Evolutionary conservation across 2,113 vertebrate genomes (phyloP).

Genomic region (Phylloscopus whistleri): DNA sequence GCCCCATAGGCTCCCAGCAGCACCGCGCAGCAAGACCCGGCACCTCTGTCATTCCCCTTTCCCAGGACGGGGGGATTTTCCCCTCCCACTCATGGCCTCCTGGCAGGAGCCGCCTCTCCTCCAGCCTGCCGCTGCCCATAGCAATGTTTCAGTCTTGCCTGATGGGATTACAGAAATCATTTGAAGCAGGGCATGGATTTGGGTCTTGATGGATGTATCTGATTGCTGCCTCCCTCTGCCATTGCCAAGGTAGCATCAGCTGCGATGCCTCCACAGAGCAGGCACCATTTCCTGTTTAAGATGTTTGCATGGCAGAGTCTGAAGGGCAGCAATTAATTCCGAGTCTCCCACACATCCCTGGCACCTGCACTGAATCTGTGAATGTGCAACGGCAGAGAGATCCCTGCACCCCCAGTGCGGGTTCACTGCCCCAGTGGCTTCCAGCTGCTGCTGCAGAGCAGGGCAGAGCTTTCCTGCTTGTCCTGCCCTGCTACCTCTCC

Average conservation of each 20-base stretch:
- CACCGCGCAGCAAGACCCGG: neutral
- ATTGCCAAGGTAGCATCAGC: neutral
- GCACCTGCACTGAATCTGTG: neutral
- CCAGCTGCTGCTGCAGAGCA: neutral
- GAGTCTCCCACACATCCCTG: accelerated
- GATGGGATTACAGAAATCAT: slow-evolving; percentile 29
- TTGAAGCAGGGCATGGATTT: neutral
- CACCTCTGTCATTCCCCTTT: neutral
- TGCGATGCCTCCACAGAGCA: neutral
- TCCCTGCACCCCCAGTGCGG: accelerated
- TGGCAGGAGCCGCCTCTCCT: neutral
- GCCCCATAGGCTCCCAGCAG: neutral
- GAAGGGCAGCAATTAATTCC: neutral
- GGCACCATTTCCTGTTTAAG: neutral
- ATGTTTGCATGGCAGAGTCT: neutral
- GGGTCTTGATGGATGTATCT: neutral
- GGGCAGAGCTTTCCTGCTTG: neutral
- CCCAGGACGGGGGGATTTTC: neutral
- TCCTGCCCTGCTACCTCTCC: neutral
- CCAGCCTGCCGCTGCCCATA: neutral
- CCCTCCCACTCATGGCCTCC: neutral
- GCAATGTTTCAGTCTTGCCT: neutral
- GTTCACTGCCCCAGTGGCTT: neutral
- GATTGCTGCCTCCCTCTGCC: neutral
- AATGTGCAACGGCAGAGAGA: neutral